Conservation (phyloP, 2,797 vertebrate genomes). For the Pseudocheirus occidentalis region DNA sequence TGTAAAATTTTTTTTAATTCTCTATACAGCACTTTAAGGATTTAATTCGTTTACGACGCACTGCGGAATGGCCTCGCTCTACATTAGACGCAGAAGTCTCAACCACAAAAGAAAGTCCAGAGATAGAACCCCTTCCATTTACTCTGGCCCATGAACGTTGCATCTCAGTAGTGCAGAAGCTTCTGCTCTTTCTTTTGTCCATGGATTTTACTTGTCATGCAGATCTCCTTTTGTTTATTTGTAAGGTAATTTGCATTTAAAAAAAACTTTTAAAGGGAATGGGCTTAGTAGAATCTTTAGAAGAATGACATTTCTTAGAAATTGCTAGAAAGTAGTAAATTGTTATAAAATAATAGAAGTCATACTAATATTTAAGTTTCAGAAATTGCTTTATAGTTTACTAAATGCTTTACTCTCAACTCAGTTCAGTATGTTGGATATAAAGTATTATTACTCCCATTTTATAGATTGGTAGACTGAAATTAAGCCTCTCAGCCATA, state of each 20-base stretch:
- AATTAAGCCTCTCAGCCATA: background rate
- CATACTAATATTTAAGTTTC: background rate
- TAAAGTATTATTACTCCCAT: background rate
- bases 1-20: constrained; percentile 49
- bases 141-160: constrained; percentile 97
- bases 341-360: background rate
- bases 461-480: background rate
- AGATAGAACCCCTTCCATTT: constrained; percentile 97
- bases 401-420: background rate
- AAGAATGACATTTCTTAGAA: background rate
- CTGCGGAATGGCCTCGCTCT: constrained; percentile 98
- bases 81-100: constrained; percentile 94
- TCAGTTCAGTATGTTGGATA: background rate
- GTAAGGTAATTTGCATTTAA: constrained; percentile 89
- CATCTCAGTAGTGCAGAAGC: constrained; percentile 98
- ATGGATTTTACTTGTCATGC: constrained; percentile 99
- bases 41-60: constrained; percentile 96
- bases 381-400: background rate
- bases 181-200: constrained; percentile 96
- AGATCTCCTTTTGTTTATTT: constrained; percentile 97
- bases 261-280: background rate
- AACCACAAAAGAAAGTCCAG: constrained; percentile 93
- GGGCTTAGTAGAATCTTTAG: background rate
- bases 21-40: constrained; percentile 97
- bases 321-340: background rate